These are phyloP conservation scores for Botia almorhae DNA, from an alignment of 2,797 vertebrate species.

Conservation along the genomic window DNA sequence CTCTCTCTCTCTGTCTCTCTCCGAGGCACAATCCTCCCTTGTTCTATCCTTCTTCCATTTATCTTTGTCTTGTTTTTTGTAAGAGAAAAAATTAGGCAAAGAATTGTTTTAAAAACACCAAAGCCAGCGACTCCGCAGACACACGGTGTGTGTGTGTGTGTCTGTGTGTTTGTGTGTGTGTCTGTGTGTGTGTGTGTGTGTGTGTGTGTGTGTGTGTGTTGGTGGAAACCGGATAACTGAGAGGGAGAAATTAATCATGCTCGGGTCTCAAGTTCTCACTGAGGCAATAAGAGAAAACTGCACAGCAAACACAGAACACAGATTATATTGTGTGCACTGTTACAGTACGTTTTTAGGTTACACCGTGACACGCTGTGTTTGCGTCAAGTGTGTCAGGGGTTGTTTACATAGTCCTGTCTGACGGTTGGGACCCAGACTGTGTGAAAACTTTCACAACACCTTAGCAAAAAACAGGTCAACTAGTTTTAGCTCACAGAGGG, in stretches of 20 bases:
- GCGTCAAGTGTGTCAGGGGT: neutral
- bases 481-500: neutral
- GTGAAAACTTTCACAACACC: too few species aligned
- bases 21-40: slow-evolving; percentile 80
- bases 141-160: slow-evolving; percentile 14
- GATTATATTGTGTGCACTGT: slow-evolving; percentile 29
- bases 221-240: slow-evolving; percentile 57
- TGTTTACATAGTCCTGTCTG: too few species aligned
- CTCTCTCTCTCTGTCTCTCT: slow-evolving; percentile 72
- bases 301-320: slow-evolving; percentile 48
- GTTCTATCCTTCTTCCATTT: slow-evolving; percentile 1
- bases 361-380: slow-evolving; percentile 28
- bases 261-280: slow-evolving; percentile 56
- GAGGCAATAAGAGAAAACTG: slow-evolving; percentile 55
- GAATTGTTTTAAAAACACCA: slow-evolving; percentile 33
- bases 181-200: slow-evolving; percentile 31
- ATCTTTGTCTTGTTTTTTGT: slow-evolving; percentile 6
- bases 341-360: slow-evolving; percentile 24
- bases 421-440: too few species aligned
- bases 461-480: too few species aligned
- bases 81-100: slow-evolving; percentile 13
- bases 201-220: slow-evolving; percentile 48
- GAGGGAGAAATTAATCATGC: slow-evolving; percentile 63
- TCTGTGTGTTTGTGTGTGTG: slow-evolving; percentile 49
- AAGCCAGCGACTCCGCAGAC: slow-evolving; percentile 38